Conservation (phyloP, 2,797 vertebrate species). For the Eleutherodactylus coqui region DNA sequence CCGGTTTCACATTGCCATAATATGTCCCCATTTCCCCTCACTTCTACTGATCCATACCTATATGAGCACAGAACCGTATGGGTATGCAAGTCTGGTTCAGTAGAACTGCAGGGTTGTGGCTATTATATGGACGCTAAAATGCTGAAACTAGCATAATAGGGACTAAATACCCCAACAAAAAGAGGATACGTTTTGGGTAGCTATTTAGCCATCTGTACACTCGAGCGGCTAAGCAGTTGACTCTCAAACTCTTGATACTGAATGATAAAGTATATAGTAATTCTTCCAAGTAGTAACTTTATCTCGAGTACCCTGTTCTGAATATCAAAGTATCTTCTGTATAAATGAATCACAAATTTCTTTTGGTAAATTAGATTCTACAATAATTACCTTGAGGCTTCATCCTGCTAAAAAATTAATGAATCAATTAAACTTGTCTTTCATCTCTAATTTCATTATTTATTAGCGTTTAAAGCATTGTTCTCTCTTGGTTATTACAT, state of each 20-base stretch:
- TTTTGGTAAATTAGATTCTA: constrained; percentile 38
- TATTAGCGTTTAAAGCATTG: constrained; percentile 38
- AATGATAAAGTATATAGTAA: neutral
- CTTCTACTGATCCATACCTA: neutral
- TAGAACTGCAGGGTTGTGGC: no score
- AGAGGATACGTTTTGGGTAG: neutral
- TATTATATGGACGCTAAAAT: no score
- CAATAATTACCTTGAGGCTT: constrained; percentile 46
- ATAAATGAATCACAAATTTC: constrained; percentile 23
- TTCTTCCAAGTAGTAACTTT: neutral
- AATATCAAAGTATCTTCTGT: constrained; percentile 7
- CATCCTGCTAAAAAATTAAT: constrained; percentile 41
- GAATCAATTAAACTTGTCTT: constrained; percentile 30
- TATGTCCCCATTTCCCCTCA: neutral
- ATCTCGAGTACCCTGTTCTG: neutral
- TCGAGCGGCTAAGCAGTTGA: neutral
- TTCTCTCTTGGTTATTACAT: constrained; percentile 20
- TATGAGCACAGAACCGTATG: neutral
- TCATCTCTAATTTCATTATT: constrained; percentile 42
- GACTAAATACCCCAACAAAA: no score
- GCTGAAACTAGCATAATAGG: no score
- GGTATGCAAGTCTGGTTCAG: no score
- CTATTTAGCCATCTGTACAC: neutral
- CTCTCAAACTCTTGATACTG: neutral
- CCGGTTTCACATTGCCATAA: neutral